Percentiles rank a stretch among this genome's conserved stretches.
These are phyloP conservation scores for Hybognathus amarus DNA, from an alignment of 2,797 vertebrate species.

Conservation along the genomic window DNA sequence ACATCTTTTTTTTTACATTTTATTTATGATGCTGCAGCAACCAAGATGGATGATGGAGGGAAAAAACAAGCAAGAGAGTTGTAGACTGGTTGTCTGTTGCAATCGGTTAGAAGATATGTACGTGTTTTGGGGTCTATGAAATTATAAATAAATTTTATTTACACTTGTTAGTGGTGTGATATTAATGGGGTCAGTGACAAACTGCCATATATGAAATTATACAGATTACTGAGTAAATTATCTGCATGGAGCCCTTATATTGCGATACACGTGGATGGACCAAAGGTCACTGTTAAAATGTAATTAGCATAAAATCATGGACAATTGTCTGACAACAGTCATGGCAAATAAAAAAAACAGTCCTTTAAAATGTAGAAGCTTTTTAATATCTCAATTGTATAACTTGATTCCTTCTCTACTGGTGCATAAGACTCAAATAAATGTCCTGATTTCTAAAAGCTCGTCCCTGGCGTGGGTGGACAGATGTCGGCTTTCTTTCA, in stretches of 20 bases:
- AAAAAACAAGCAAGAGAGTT: neutral
- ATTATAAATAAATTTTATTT: slow-evolving; percentile 77
- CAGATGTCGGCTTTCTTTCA: slow-evolving; percentile 57
- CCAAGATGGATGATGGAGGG: slow-evolving; percentile 19
- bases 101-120: slow-evolving; percentile 59
- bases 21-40: slow-evolving; percentile 67
- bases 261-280: slow-evolving; percentile 14
- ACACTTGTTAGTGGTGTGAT: slow-evolving; percentile 46
- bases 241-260: slow-evolving; percentile 29
- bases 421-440: slow-evolving; percentile 40
- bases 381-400: slow-evolving; percentile 23
- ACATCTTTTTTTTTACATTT: slow-evolving; percentile 37
- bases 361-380: slow-evolving; percentile 9
- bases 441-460: slow-evolving; percentile 38
- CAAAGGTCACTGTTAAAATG: slow-evolving; percentile 27
- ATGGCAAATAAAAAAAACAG: neutral
- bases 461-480: slow-evolving; percentile 39
- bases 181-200: slow-evolving; percentile 33
- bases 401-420: slow-evolving; percentile 29
- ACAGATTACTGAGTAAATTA: slow-evolving; percentile 25
- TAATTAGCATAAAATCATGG: slow-evolving; percentile 36
- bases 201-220: slow-evolving; percentile 14
- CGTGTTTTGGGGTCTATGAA: slow-evolving; percentile 58
- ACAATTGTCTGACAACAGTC: neutral
- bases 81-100: neutral